phyloP scores from a whole-genome alignment of 2,888 invertebrate genomes.

The Himalopsyche kuldschensis region DNA sequence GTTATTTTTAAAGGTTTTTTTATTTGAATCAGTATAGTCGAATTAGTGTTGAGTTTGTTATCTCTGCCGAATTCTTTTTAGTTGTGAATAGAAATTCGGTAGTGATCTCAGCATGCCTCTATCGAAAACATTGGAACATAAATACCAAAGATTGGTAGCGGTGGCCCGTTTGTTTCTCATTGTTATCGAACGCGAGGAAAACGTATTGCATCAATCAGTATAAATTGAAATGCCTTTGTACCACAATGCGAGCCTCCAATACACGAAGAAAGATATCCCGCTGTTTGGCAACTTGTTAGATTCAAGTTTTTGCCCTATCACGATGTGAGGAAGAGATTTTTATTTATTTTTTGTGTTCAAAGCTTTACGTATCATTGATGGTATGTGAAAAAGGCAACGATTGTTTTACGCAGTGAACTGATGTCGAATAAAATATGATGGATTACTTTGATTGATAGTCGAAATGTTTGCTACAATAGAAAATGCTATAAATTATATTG shows the following conservation, averaged over 20 bases:
- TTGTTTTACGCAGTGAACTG: not conserved
- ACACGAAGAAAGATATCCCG: constrained; percentile 34
- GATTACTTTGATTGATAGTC: not conserved
- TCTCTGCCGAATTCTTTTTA: constrained; percentile 1
- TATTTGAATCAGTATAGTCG: no score
- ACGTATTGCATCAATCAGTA: constrained; percentile 35
- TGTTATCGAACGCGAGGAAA: constrained; percentile 14
- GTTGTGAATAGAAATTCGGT: constrained; percentile 28
- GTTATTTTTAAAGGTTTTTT: no score
- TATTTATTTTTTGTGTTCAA: not conserved
- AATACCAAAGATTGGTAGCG: not conserved
- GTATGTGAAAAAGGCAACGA: not conserved
- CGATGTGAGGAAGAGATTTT: not conserved
- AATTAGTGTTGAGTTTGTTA: not conserved
- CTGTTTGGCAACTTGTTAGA: constrained; percentile 25
- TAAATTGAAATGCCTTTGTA: constrained; percentile 38
- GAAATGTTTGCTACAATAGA: not conserved
- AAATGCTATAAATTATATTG: not conserved
- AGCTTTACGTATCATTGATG: not conserved
- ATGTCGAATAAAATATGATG: not conserved
- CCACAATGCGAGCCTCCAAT: constrained; percentile 11
- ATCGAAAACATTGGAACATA: not conserved
- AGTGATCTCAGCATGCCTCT: constrained; percentile 26
- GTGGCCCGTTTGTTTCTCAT: constrained; percentile 1
- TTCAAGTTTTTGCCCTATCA: constrained; percentile 13